Base-by-base conservation (phyloP, 1,140 invertebrate genomes). In the Zaprionus lachaisei region DNA sequence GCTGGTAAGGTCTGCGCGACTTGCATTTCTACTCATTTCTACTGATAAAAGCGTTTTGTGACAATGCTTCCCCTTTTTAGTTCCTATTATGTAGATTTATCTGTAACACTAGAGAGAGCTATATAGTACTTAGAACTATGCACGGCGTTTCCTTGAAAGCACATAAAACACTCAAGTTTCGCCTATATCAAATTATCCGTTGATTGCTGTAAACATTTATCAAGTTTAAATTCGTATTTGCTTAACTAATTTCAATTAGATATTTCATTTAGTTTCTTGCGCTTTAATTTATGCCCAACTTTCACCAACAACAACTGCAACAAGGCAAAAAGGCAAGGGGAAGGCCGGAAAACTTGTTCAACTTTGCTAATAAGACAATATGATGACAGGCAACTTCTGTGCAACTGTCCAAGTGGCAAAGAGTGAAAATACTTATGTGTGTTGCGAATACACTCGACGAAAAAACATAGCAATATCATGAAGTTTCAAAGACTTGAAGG, bases 41-140 rank as follows among this genome's bases (percentile, higher is more conserved):
- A 90, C 61, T 84, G 72, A 68, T 89, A 89, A 89, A 86, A 89
- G 84, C 84, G 84, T 81, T 89, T 89, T 81, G 85, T 84, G 75
- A 89, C 69, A 76, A 74, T 89, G 81, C 84, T 89, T 72, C 85
- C 84, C 84, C 79, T 47, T 75, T 89, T 67, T 78, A 66, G 70
- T 84, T 68, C 55, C 15, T 37, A 49, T 31, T 65, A 77, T 62
- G 51, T 58, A 70, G 55, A 80, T 41, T 26, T 73, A 55, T 38
- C 15, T 15, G 1, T 20, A 55, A 67, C 61, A 75, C 22, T 81
- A 80, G 38, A 75, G 20, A 51, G 47, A 51, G 11, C 49, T 44
- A 22, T 34, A 34, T 34, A 34, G 9, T 11, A 64, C 34, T 31
- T 57, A 51, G 3, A 24, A 14, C 7, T 51, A 51, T 5, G 17